Evolutionary conservation across 2,888 invertebrate genomes (phyloP).

Genomic region (Perizoma flavofasciatum): DNA sequence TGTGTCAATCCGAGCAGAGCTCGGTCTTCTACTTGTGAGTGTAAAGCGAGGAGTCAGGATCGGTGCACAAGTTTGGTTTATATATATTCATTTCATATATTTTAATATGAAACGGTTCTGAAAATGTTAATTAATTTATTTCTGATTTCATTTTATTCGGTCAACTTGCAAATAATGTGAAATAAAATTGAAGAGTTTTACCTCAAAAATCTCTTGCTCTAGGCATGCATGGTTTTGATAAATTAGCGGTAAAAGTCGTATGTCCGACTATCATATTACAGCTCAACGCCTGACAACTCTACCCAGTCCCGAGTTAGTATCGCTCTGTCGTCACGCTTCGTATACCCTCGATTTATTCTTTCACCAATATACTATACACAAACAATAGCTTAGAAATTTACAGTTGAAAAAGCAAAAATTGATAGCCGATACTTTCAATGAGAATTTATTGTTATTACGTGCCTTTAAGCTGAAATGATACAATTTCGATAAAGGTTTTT

Average conservation of each 20-base stretch:
- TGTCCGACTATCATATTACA: slow-evolving; percentile 6
- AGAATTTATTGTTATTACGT: slow-evolving; percentile 32
- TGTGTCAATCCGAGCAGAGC: no score
- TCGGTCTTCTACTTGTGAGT: no score
- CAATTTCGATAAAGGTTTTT: slow-evolving; percentile 19
- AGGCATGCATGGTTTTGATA: no score
- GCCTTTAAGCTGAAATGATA: slow-evolving; percentile 23
- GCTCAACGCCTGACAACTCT: slow-evolving; percentile 8
- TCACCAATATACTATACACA: slow-evolving; percentile 53
- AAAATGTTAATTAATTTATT: no score
- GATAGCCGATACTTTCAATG: slow-evolving; percentile 31
- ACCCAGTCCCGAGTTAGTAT: slow-evolving; percentile 63
- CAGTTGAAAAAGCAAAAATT: slow-evolving; percentile 38
- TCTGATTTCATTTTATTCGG: no score
- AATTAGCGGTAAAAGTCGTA: background rate
- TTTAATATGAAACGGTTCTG: no score
- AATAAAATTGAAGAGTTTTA: no score
- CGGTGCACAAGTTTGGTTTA: no score
- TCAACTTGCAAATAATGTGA: no score
- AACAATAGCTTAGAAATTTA: slow-evolving; percentile 48
- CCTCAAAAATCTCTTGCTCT: no score
- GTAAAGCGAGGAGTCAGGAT: no score
- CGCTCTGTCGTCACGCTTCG: slow-evolving; percentile 73
- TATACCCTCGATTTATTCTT: slow-evolving; percentile 72
- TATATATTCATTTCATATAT: no score